Evolutionary conservation across 2,113 vertebrate genomes (phyloP).

Genomic region (Pimephales promelas): DNA sequence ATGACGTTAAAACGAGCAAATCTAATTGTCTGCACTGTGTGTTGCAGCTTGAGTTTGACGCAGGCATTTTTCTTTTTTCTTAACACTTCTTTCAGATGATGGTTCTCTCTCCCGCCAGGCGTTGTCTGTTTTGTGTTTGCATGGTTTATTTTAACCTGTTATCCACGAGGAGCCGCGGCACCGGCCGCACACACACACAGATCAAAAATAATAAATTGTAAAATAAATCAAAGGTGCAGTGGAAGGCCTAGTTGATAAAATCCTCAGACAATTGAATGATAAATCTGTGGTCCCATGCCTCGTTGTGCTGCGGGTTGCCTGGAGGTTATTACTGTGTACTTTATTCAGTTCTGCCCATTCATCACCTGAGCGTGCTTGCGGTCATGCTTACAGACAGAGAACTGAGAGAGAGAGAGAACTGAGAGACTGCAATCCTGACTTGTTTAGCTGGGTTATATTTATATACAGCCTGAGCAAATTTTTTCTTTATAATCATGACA

Average conservation of each 20-base stretch:
- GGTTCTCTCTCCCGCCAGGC: background rate
- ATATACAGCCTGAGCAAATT: background rate
- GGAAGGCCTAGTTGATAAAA: constrained; percentile 74
- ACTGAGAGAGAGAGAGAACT: constrained; percentile 33
- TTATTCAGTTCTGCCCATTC: constrained; percentile 74
- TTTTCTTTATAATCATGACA: background rate
- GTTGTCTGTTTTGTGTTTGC: background rate
- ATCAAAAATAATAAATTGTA: constrained; percentile 72
- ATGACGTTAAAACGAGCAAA: background rate
- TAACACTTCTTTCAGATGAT: background rate
- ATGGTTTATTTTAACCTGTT: constrained; percentile 37
- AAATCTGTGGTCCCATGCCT: constrained; percentile 68
- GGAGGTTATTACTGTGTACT: constrained; percentile 81
- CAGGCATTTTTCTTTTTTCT: constrained; percentile 2
- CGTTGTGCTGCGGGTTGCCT: constrained; percentile 69
- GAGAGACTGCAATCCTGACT: background rate
- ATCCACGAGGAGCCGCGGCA: background rate
- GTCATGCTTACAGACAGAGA: constrained; percentile 56
- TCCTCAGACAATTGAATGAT: constrained; percentile 79
- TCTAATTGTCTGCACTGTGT: background rate
- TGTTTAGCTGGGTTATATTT: constrained; percentile 20
- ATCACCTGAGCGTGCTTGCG: constrained; percentile 70
- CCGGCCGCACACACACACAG: constrained; percentile 63
- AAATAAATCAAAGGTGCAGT: constrained; percentile 74
- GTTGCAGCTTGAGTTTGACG: background rate